Conservation (phyloP, 2,888 invertebrate genomes). For the Gymnocheta viridis region DNA sequence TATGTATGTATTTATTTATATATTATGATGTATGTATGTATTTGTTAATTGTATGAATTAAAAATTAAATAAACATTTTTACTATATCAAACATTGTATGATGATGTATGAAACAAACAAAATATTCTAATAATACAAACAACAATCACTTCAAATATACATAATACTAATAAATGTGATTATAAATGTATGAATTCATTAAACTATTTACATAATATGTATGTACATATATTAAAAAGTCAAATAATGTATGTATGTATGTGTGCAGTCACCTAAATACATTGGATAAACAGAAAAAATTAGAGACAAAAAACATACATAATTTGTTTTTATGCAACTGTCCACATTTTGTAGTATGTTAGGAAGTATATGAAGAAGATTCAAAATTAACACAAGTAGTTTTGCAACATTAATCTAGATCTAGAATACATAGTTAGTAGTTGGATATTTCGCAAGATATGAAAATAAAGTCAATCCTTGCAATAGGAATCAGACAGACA, state of each 20-base stretch:
- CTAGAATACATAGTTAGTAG: slow-evolving; percentile 19
- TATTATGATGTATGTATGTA: slow-evolving; percentile 52
- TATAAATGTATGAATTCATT: slow-evolving; percentile 36
- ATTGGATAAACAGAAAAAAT: not conserved
- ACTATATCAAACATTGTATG: slow-evolving; percentile 15
- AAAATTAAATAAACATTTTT: slow-evolving; percentile 12
- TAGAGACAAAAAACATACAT: not conserved
- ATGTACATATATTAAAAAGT: not conserved
- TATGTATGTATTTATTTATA: slow-evolving; percentile 66
- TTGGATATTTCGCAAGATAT: not conserved
- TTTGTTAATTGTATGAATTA: slow-evolving; percentile 57
- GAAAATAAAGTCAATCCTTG: not conserved
- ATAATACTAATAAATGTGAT: slow-evolving; percentile 43
- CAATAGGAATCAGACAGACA: not conserved
- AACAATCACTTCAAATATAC: slow-evolving; percentile 35
- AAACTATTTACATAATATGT: too few relatives aligned
- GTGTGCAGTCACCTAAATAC: not conserved
- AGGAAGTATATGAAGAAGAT: not conserved
- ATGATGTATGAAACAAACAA: slow-evolving; percentile 34
- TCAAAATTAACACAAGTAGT: not conserved
- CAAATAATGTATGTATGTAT: not conserved
- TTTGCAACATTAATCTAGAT: slow-evolving; percentile 5
- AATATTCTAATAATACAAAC: slow-evolving; percentile 45
- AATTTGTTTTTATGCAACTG: slow-evolving; percentile 23
- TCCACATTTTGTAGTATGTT: slow-evolving; percentile 35